Evolutionary conservation across 2,888 invertebrate genomes (phyloP).

Genomic region (Platycnemis pennipes): DNA sequence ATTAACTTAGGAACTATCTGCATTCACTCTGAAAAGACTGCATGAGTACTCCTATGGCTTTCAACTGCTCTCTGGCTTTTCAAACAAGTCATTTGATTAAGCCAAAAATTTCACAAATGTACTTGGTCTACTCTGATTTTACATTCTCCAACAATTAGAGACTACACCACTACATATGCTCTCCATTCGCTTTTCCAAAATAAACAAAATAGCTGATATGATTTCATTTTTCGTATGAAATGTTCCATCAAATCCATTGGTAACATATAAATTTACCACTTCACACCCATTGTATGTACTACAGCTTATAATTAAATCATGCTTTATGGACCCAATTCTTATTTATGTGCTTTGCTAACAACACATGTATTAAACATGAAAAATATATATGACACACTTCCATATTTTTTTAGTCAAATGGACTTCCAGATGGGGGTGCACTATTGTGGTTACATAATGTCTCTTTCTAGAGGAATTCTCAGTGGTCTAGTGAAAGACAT

Average conservation of each 20-base stretch:
- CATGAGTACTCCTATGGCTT: constrained; percentile 42
- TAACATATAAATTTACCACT: constrained; percentile 53
- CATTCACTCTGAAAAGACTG: constrained; percentile 63
- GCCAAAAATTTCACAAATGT: constrained; percentile 67
- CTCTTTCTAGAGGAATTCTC: constrained; percentile 59
- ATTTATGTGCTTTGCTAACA: constrained; percentile 52
- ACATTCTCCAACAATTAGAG: constrained; percentile 38
- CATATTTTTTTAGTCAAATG: not conserved
- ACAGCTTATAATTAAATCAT: constrained; percentile 44
- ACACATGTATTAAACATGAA: constrained; percentile 47
- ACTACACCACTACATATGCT: constrained; percentile 42
- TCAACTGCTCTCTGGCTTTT: constrained; percentile 32
- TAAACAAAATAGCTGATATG: constrained; percentile 67
- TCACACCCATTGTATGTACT: constrained; percentile 47
- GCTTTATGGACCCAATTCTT: constrained; percentile 59
- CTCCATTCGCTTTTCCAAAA: constrained; percentile 46
- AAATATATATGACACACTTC: not conserved
- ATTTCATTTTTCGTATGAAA: constrained; percentile 47
- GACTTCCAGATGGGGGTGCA: constrained; percentile 55
- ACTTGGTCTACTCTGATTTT: constrained; percentile 51
- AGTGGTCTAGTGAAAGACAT: constrained; percentile 64
- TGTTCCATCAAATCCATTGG: constrained; percentile 33
- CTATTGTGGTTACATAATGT: constrained; percentile 49
- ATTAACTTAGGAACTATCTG: constrained; percentile 66
- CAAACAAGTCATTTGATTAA: constrained; percentile 40